Conservation (phyloP, 2,797 vertebrate species). For the Melanotaenia trifasciata region DNA sequence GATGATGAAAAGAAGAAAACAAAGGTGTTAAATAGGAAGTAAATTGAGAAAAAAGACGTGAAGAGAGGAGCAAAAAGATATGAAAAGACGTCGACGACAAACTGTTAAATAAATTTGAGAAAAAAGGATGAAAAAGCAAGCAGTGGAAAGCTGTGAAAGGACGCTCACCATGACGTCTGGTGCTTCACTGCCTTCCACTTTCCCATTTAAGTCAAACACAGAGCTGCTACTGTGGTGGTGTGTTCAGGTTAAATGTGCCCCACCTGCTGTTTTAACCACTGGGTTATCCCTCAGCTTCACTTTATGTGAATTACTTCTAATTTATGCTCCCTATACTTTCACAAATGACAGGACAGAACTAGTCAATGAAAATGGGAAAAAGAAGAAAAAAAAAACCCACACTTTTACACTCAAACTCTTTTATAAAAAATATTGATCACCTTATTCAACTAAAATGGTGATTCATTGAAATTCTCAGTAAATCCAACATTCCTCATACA, state of each 20-base stretch:
- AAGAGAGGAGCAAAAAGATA: background rate
- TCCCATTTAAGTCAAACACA: conserved; percentile 9
- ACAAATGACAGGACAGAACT: background rate
- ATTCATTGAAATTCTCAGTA: no score
- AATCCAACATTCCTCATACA: no score
- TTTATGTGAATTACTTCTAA: background rate
- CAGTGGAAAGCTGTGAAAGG: background rate
- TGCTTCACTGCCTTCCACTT: conserved; percentile 35
- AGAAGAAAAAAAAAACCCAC: background rate
- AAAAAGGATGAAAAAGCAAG: background rate
- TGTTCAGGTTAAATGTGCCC: background rate
- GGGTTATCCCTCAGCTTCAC: background rate
- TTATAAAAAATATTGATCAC: background rate
- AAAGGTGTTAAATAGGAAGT: conserved; percentile 1
- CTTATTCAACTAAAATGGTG: no score
- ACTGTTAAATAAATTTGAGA: conserved; percentile 5
- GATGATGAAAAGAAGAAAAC: conserved; percentile 9
- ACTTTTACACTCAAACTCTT: background rate
- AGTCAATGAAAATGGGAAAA: conserved; percentile 1
- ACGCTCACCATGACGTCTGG: conserved; percentile 14
- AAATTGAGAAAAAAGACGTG: background rate
- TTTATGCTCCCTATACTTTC: conserved; percentile 3
- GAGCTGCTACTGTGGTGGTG: background rate
- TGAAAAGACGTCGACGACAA: conserved; percentile 14
- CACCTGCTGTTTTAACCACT: conserved; percentile 2